These are phyloP conservation scores for Tenthredo mesomela DNA, from an alignment of 2,888 invertebrate species.

Conservation along the genomic window DNA sequence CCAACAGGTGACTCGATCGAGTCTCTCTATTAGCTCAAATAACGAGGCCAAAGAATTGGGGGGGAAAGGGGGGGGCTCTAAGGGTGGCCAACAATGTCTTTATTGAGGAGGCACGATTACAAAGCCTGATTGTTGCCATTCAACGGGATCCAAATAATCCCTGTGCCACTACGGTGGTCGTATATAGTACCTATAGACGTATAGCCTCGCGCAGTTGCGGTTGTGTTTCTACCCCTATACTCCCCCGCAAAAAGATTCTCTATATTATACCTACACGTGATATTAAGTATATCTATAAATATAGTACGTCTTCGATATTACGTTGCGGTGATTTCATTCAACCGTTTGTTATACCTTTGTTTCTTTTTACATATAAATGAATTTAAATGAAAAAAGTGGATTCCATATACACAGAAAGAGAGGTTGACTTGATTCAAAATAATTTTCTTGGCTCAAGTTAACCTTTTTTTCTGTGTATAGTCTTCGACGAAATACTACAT, in stretches of 20 bases:
- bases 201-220: constrained; percentile 23
- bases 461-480: no score
- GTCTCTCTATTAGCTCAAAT: constrained; percentile 66
- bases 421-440: no score
- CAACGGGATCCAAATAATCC: constrained; percentile 68
- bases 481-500: no score
- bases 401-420: no score
- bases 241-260: not conserved
- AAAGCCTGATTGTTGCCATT: constrained; percentile 70
- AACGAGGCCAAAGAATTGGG: constrained; percentile 65
- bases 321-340: not conserved
- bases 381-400: not conserved
- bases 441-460: no score
- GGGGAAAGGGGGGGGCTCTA: constrained; percentile 55
- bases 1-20: constrained; percentile 73
- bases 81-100: constrained; percentile 70
- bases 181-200: not conserved
- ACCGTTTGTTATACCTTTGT: not conserved
- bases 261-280: not conserved
- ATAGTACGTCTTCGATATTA: not conserved
- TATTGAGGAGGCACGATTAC: constrained; percentile 71
- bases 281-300: not conserved
- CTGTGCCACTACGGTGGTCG: constrained; percentile 33
- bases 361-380: not conserved
- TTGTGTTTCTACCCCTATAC: not conserved